Evolutionary conservation across 2,113 vertebrate species (phyloP).

Genomic region (Lepus americanus): DNA sequence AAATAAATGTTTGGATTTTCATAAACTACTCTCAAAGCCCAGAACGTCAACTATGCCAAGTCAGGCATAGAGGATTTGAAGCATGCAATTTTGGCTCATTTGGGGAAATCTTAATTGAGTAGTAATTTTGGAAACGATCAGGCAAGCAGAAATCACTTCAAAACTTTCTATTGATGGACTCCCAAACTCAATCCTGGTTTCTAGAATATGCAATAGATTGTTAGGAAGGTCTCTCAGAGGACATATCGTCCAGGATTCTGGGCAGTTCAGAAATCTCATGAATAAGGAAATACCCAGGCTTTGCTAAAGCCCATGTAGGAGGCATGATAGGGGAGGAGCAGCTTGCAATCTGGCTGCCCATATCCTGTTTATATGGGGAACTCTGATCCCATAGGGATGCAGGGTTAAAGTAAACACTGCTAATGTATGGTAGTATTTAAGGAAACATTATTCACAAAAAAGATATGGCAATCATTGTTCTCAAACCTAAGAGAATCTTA

Average conservation of each 20-base stretch:
- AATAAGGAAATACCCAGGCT: neutral
- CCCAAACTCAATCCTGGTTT: neutral
- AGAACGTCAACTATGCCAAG: neutral
- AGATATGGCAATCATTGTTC: neutral
- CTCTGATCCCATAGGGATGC: neutral
- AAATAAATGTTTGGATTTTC: slow-evolving; percentile 73
- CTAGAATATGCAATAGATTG: neutral
- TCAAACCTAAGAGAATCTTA: neutral
- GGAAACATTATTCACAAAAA: slow-evolving; percentile 5
- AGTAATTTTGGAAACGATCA: slow-evolving; percentile 61
- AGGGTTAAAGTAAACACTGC: neutral
- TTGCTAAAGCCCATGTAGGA: neutral
- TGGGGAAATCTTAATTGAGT: slow-evolving; percentile 64
- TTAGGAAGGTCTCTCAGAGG: slow-evolving; percentile 5
- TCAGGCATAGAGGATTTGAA: slow-evolving; percentile 48
- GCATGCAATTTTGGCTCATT: slow-evolving; percentile 24
- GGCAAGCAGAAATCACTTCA: slow-evolving; percentile 60
- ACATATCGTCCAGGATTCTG: neutral
- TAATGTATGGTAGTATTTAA: neutral
- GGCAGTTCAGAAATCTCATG: neutral
- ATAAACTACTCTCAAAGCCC: slow-evolving; percentile 56
- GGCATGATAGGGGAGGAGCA: too few relatives aligned
- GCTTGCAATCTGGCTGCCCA: neutral
- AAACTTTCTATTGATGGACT: slow-evolving; percentile 16
- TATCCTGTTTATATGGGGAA: neutral